phyloP scores from a whole-genome alignment of 2,113 vertebrate genomes.

The Glareola pratincola region DNA sequence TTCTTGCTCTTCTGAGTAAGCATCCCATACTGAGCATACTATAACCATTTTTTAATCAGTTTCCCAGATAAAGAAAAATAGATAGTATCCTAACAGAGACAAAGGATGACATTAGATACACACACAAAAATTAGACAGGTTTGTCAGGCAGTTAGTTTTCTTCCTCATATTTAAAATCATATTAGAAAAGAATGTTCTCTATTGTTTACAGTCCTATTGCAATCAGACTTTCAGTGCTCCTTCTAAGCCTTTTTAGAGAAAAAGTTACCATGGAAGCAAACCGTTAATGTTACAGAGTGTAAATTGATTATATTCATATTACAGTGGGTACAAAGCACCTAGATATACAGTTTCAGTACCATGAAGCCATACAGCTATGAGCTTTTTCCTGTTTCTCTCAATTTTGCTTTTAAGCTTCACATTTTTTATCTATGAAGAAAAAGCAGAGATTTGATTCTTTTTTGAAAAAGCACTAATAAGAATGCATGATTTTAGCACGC shows the following conservation, averaged over 20 bases:
- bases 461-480: neutral
- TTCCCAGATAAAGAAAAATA: conserved; percentile 28
- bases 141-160: conserved; percentile 16
- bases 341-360: neutral
- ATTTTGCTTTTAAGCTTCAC: neutral
- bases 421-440: neutral
- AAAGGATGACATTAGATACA: conserved; percentile 23
- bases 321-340: neutral
- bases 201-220: conserved; percentile 47
- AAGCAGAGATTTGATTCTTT: neutral
- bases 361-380: neutral
- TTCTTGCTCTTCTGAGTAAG: conserved; percentile 2
- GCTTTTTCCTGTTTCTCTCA: neutral
- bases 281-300: neutral
- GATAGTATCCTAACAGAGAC: conserved; percentile 5
- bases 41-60: neutral
- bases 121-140: conserved; percentile 42
- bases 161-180: conserved; percentile 1
- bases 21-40: neutral
- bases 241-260: conserved; percentile 66
- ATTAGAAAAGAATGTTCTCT: conserved; percentile 30
- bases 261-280: conserved; percentile 53
- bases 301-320: neutral
- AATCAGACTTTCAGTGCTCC: conserved; percentile 61
- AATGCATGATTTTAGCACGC: neutral